Percentiles rank a stretch among this genome's conserved stretches.
These are phyloP conservation scores for Carposina sasakii DNA, from an alignment of 1,140 invertebrate genomes.

Conservation along the genomic window DNA sequence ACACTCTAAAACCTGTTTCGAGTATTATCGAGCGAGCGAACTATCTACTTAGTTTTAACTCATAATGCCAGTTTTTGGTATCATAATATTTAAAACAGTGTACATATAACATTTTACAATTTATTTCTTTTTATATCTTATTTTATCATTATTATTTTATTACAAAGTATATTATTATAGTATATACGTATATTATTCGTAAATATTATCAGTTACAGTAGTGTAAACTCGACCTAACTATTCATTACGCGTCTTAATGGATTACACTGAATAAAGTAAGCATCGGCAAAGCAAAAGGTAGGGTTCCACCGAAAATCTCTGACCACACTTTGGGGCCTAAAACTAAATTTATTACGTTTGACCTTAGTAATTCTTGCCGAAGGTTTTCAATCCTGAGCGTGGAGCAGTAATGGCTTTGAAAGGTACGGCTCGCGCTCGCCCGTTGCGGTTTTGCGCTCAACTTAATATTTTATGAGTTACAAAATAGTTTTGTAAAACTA, in stretches of 20 bases:
- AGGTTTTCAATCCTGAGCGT: constrained; percentile 54
- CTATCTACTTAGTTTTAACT: no score
- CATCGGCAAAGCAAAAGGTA: constrained; percentile 64
- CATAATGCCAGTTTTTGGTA: no score
- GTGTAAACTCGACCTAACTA: no score
- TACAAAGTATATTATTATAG: no score
- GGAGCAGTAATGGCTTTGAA: constrained; percentile 55
- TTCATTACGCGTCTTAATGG: constrained; percentile 65
- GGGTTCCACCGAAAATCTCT: constrained; percentile 50
- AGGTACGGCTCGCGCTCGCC: constrained; percentile 39
- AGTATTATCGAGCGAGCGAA: no score
- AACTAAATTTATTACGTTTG: constrained; percentile 69
- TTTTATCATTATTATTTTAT: no score
- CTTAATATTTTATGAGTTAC: constrained; percentile 64
- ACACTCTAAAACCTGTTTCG: no score
- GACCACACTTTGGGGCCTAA: constrained; percentile 62
- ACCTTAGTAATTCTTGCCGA: constrained; percentile 64
- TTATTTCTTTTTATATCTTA: no score
- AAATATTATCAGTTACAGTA: no score
- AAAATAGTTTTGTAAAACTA: constrained; percentile 54
- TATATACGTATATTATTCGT: no score
- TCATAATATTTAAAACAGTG: no score
- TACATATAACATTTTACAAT: no score
- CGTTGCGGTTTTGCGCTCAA: constrained; percentile 50
- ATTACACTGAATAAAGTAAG: constrained; percentile 66